These are phyloP conservation scores for Babyrousa celebensis DNA, from an alignment of 2,797 vertebrate genomes.

Conservation along the genomic window DNA sequence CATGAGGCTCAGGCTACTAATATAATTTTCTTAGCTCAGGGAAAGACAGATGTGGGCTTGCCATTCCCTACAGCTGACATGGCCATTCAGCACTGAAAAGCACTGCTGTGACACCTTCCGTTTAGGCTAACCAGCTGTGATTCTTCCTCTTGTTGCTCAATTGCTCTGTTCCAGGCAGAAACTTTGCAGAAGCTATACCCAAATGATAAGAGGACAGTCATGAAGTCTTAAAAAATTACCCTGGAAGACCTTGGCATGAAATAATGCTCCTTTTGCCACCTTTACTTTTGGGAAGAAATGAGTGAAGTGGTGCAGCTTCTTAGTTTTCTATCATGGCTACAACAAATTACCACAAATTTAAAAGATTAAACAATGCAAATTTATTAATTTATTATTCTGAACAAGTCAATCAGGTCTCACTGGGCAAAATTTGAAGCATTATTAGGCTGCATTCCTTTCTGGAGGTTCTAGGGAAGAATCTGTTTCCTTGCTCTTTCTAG, in stretches of 20 bases:
- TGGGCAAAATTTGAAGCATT: conserved; percentile 34
- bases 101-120: not conserved
- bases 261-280: not conserved
- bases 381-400: not conserved
- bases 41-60: conserved; percentile 11
- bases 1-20: not conserved
- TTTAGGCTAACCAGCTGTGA: conserved; percentile 16
- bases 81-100: conserved; percentile 8
- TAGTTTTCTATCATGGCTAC: not conserved
- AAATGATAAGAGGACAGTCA: not conserved
- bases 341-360: conserved; percentile 56
- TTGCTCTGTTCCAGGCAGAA: not conserved
- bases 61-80: not conserved
- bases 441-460: not conserved
- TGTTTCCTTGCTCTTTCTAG: conserved; percentile 25
- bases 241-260: not conserved
- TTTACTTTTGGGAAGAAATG: conserved; percentile 50
- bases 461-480: not conserved
- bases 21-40: conserved; percentile 20
- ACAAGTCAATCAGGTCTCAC: not conserved
- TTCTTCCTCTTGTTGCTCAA: conserved; percentile 54
- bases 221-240: conserved; percentile 25
- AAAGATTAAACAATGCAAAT: conserved; percentile 54
- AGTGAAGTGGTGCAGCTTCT: not conserved
- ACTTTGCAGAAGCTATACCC: not conserved